These are phyloP conservation scores for Actenoides lindsayi DNA, from an alignment of 2,113 vertebrate species.

Conservation along the genomic window DNA sequence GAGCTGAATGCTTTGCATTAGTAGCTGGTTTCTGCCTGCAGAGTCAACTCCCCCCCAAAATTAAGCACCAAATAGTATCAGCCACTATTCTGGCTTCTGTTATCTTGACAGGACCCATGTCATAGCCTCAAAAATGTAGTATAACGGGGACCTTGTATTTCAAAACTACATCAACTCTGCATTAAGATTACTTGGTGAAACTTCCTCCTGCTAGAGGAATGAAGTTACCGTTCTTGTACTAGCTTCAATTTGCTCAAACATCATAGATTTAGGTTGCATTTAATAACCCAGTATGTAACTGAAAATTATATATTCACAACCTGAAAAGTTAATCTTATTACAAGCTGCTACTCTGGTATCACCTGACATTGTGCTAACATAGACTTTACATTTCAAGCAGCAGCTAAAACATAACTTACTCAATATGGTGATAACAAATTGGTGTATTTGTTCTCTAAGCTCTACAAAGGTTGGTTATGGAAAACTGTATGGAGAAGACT, in stretches of 20 bases:
- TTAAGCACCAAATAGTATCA: neutral
- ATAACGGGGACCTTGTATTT: neutral
- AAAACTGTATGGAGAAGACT: constrained; percentile 9
- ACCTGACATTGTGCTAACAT: constrained; percentile 61
- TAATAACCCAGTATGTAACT: constrained; percentile 40
- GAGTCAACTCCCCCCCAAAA: constrained; percentile 7
- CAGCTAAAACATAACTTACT: constrained; percentile 61
- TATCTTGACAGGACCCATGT: neutral
- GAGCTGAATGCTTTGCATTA: neutral
- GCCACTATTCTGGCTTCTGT: neutral
- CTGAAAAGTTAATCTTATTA: constrained; percentile 68
- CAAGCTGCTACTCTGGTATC: constrained; percentile 57
- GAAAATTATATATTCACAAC: constrained; percentile 61
- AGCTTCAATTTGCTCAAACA: constrained; percentile 17
- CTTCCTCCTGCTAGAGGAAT: constrained; percentile 2
- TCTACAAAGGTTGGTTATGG: constrained; percentile 48
- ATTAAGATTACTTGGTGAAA: constrained; percentile 31
- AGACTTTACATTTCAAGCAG: constrained; percentile 59
- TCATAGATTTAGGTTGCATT: constrained; percentile 36
- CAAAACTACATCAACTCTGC: constrained; percentile 38
- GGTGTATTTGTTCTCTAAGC: constrained; percentile 54
- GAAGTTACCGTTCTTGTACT: neutral
- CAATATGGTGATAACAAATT: constrained; percentile 42
- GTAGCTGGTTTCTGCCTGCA: neutral
- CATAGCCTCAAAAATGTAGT: neutral